Base-by-base conservation (phyloP, 2,888 invertebrate genomes). In the Diadegma fenestrale region DNA sequence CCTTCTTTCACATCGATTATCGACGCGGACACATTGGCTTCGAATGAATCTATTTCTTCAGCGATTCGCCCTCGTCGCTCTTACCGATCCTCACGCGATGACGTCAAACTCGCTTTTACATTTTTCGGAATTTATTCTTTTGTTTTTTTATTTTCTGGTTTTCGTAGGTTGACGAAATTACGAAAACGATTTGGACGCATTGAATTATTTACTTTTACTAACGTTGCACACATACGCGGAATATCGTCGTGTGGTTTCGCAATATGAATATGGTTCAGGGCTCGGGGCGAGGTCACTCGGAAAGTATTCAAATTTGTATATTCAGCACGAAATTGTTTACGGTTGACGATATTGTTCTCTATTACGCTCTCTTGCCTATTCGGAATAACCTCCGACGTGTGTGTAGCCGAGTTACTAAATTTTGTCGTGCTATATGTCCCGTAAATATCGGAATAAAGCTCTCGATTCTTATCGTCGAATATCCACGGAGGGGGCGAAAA, bases 381-480 rank as follows among this genome's bases (percentile, higher is more conserved):
- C 12, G 26, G 14, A 58, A 26, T 58, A 58, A 58, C 12, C 5
- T 26, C 14, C 26, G 26, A 26, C 14, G 5, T 58, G 26, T 58
- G 26, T 58, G 37, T 8, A 0, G 37, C 26, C 5, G 26, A 58
- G 26, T 26, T 26, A 26, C 5, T 58, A 26, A 58, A 58, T 58
- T 58, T 58, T 26, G 22, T 58, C 26, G 26, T 14, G 14, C 5
- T 5, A 58, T 7, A 37, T 51, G 2, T 30, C 7, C 14, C 10
- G 45, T 43, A 22, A 45, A 43, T 43, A 45, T 8, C 2, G 68
- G 14, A 17, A 19, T 54, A 58, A 72, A 58, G 37, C 17, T 41
- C 22, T 19, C 19, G n/a, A 22, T 41, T 61, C 4, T 48, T 22
- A 45, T 41, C 33, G 72, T 66, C 43, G 19, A 80, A 54, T 64